Evolutionary conservation across 2,888 invertebrate genomes (phyloP).

Genomic region (Phrixothrix hirtus): DNA sequence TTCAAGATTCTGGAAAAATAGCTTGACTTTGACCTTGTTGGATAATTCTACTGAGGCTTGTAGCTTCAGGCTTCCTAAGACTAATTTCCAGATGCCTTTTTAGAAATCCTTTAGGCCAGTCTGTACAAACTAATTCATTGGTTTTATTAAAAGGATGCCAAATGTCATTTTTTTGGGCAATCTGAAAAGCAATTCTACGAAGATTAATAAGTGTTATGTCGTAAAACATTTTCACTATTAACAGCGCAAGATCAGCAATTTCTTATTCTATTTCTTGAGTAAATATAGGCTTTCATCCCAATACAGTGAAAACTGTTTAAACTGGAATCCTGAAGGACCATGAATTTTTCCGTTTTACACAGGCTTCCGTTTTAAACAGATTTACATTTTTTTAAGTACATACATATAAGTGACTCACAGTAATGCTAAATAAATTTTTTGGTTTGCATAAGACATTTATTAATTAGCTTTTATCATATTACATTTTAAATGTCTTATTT

Average conservation of each 20-base stretch:
- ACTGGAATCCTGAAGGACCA: too few species aligned
- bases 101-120: neutral
- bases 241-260: neutral
- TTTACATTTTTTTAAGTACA: too few species aligned
- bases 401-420: too few species aligned
- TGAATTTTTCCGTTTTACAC: too few species aligned
- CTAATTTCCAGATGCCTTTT: neutral
- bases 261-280: neutral
- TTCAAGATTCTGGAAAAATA: constrained; percentile 3
- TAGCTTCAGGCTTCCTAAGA: neutral
- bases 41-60: neutral
- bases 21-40: neutral
- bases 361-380: too few species aligned
- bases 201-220: neutral
- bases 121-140: neutral
- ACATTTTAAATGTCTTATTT: too few species aligned
- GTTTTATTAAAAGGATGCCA: neutral
- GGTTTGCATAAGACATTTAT: too few species aligned
- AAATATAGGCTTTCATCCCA: neutral
- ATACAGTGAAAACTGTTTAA: too few species aligned
- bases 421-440: too few species aligned
- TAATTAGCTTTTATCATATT: too few species aligned
- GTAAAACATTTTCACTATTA: neutral
- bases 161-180: neutral
- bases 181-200: neutral